Conservation (phyloP, 2,888 invertebrate species). For the Camptogramma bilineatum region DNA sequence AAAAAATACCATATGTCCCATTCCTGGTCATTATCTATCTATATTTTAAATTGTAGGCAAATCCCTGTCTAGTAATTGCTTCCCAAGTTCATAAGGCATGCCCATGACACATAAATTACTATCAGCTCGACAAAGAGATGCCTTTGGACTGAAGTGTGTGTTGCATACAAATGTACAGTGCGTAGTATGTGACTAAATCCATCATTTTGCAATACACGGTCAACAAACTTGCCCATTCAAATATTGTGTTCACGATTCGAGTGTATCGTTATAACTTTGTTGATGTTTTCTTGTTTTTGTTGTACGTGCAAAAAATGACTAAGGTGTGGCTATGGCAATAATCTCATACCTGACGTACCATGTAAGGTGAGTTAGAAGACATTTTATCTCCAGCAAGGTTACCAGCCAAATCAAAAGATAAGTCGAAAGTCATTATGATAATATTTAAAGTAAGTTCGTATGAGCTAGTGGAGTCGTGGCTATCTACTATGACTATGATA, state of each 20-base stretch:
- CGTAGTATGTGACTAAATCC: slow-evolving; percentile 35
- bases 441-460: no score
- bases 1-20: no score
- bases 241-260: slow-evolving; percentile 10
- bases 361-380: no score
- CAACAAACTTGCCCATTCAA: slow-evolving; percentile 31
- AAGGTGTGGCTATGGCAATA: background rate
- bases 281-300: background rate
- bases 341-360: no score
- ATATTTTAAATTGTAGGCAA: no score
- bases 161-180: slow-evolving; percentile 36
- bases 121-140: slow-evolving; percentile 37
- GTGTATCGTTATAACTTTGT: slow-evolving; percentile 4
- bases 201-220: slow-evolving; percentile 37
- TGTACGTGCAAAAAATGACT: background rate
- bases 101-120: slow-evolving; percentile 39
- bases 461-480: no score
- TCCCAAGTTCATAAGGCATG: slow-evolving; percentile 35
- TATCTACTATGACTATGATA: no score
- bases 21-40: no score
- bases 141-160: slow-evolving; percentile 34
- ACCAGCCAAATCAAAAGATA: no score
- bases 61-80: slow-evolving; percentile 26
- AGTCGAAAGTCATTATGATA: no score
- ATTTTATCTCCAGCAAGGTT: no score